phyloP scores from a whole-genome alignment of 2,888 invertebrate species.

The Automeris io region DNA sequence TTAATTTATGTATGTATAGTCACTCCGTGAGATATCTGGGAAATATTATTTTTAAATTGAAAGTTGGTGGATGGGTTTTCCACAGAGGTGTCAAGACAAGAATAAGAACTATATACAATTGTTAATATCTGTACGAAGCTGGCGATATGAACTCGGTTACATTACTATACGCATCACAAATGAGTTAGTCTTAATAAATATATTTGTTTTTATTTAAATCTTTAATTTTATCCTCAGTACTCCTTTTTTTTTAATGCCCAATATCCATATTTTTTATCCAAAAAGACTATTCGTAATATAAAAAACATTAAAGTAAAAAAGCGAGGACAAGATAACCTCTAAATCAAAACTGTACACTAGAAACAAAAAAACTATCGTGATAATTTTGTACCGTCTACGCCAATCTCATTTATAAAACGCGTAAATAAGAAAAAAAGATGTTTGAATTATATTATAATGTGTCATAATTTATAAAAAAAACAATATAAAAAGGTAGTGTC shows the following conservation, averaged over 20 bases:
- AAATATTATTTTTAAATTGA: constrained; percentile 3
- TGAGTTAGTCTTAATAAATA: constrained; percentile 15
- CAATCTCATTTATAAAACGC: no score
- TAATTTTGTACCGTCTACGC: no score
- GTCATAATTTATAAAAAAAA: no score
- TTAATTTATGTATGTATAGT: constrained; percentile 33
- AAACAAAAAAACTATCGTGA: no score
- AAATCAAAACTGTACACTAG: no score
- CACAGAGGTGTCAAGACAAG: background rate
- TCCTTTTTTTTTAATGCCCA: background rate
- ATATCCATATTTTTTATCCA: no score
- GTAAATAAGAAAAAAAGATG: no score
- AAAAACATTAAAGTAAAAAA: no score
- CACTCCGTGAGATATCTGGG: constrained; percentile 3
- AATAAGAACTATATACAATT: constrained; percentile 4
- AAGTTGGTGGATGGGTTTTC: background rate
- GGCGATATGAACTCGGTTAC: constrained; percentile 25
- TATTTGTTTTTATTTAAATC: constrained; percentile 8
- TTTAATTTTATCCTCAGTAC: constrained; percentile 7
- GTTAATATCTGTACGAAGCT: constrained; percentile 22
- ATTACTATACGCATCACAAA: constrained; percentile 62
- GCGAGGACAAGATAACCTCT: no score
- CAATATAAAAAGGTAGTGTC: no score
- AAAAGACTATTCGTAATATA: no score
- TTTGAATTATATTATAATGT: no score